Evolutionary conservation across 2,888 invertebrate genomes (phyloP), one percentile per base, ranked within the genome.

Genomic region (Hymenopus coronatus): DNA sequence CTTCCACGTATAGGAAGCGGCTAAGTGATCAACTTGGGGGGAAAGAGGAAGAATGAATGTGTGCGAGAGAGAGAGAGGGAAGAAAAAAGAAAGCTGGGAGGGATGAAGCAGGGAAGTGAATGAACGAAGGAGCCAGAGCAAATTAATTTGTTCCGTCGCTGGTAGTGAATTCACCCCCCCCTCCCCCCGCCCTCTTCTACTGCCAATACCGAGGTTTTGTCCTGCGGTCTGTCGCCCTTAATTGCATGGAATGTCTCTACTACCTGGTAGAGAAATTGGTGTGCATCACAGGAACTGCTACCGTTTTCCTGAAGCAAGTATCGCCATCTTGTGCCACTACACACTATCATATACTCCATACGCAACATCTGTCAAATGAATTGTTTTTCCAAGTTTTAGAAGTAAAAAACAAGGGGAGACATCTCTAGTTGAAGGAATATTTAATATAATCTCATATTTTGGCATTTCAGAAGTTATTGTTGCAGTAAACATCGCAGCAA

Each of bases 61-160:
- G 54, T 70, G 54, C 15, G 54, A 20, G 6, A 20, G 54, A 70
- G 54, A 28, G 40, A 70, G 54, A n/a, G 33, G 25, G n/a, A 85
- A n/a, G 85, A 46, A 15, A 54, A 85, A 40, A 28, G 9, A 27
- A 27, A 28, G 8, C 14, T 30, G 81, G 1, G 70, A 86, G 28
- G 70, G 30, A 81, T 28, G 25, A 30, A 86, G 86, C n/a, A 30
- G 81, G 70, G 86, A n/a, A 81, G 27, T 40, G 9, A 15, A 27
- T 28, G 27, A 85, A 27, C 14, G 84, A 40, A 86, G 86, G n/a
- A 70, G 28, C 70, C 28, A 81, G 86, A 30, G 81, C 86, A 86
- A 81, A 86, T 86, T 86, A 86, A 86, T 86, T 86, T 86, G 86
- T 86, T 86, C 86, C 86, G 81, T 86, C 30, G 20, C 30, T 30